Evolutionary conservation across 2,797 vertebrate genomes (phyloP).

Genomic region (Crocidura indochinensis): DNA sequence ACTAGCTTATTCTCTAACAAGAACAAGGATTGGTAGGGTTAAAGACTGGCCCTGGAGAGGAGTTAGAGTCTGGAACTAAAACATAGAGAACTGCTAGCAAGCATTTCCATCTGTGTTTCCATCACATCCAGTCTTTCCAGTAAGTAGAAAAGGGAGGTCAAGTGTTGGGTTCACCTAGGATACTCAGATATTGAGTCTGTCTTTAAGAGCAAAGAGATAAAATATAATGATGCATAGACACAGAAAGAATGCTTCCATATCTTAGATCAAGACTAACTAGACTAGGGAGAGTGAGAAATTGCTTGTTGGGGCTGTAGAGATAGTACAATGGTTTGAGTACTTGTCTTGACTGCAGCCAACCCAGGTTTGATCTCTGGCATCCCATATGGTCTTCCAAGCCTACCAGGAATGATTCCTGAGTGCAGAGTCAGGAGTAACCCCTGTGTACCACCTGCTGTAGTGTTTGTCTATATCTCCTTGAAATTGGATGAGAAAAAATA

Average conservation of each 20-base stretch:
- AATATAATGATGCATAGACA: not conserved
- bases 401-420: too few species aligned
- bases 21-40: not conserved
- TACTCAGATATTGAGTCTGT: not conserved
- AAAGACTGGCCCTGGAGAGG: not conserved
- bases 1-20: not conserved
- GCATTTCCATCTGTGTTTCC: not conserved
- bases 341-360: too few species aligned
- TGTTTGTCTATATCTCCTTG: not conserved
- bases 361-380: too few species aligned
- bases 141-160: too few species aligned
- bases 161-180: not conserved
- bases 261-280: not conserved
- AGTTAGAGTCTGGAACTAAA: not conserved
- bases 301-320: too few species aligned
- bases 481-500: not conserved
- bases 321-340: too few species aligned
- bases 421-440: too few species aligned
- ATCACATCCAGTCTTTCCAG: accelerated
- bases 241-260: not conserved
- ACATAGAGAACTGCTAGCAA: not conserved
- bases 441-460: too few species aligned
- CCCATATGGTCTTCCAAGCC: too few species aligned
- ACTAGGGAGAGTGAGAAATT: not conserved
- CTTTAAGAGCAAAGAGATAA: not conserved